A percentile compares a stretch with the other conserved stretches of the same genome.
Conservation (phyloP, 2,113 vertebrate species). For the Phyllostomus discolor region DNA sequence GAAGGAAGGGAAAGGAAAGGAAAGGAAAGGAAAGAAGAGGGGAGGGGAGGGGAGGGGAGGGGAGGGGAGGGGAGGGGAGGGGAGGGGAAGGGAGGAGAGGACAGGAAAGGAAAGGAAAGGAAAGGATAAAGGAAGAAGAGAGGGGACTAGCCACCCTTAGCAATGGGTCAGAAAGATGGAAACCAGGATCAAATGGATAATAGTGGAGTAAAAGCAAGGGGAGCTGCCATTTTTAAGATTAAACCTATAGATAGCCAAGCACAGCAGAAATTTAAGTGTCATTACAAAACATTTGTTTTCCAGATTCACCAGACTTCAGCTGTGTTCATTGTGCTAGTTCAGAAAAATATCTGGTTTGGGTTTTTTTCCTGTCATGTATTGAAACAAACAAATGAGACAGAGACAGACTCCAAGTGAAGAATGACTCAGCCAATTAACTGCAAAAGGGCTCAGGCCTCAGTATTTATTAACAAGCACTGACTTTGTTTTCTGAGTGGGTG, state of each 20-base stretch:
- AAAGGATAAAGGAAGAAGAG: too few relatives aligned
- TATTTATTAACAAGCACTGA: neutral
- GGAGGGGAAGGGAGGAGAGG: too few relatives aligned
- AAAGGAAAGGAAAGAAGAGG: too few relatives aligned
- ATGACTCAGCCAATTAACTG: slow-evolving; percentile 18
- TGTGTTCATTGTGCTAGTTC: neutral
- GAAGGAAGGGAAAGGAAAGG: too few relatives aligned
- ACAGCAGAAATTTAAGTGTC: neutral
- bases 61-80: too few relatives aligned
- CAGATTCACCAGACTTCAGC: neutral
- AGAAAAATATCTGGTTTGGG: neutral
- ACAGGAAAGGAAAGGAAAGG: too few relatives aligned
- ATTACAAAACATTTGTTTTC: neutral
- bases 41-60: too few relatives aligned
- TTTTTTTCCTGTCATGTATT: neutral
- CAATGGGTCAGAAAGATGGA: neutral
- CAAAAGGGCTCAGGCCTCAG: neutral
- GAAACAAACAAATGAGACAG: neutral
- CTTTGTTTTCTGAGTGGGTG: neutral
- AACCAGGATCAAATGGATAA: neutral
- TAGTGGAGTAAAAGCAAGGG: neutral
- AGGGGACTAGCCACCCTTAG: neutral
- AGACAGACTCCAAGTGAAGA: neutral
- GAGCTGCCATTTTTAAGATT: neutral
- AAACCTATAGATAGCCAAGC: neutral